Evolutionary conservation across 2,888 invertebrate species (phyloP), one percentile per base, ranked within the genome.

Genomic region (Amblyteles armatorius): DNA sequence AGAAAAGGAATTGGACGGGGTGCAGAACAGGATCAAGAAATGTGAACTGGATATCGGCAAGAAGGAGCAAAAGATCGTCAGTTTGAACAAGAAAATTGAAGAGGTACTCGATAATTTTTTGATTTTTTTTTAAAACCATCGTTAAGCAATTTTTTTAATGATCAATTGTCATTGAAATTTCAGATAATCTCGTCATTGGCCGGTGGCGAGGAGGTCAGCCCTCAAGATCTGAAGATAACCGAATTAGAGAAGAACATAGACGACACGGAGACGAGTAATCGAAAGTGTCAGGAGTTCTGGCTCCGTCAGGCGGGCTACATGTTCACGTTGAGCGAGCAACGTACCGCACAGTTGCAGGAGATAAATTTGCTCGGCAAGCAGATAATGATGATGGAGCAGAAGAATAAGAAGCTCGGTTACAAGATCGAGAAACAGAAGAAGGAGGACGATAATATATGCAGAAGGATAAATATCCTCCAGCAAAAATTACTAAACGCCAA

Each of bases 301-400:
- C 94, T 98, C 86, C 95, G 97, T 71, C 95, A 97, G 87, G 97
- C 98, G 93, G 96, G 96, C 0, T 96, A 96, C 91, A 95, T 97
- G 80, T 96, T 97, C 1, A 95, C 95, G 85, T 93, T 97, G 19
- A 95, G 97, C 0, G 95, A 96, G 83, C 96, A 97, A 87, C 95
- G 97, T 84, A 96, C 96, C 88, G 94, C 95, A 85, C 96, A 97
- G 91, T 93, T 97, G 11, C 95, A 95, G 50, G 96, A 97, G 87
- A 95, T 97, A 80, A 96, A 96, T 93, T 94, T 97, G 26, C 94
- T 97, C 13, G 95, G 95, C 85, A 97, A 97, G 94, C 97, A 96
- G 91, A 94, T 95, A 73, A 92, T 94, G 88, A 94, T 98, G 78
- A 95, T 97, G 93, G 96, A 97, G 65, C 97, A 97, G 89, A 97